Evolutionary conservation across 2,888 invertebrate genomes (phyloP).

Genomic region (Scotopteryx bipunctaria): DNA sequence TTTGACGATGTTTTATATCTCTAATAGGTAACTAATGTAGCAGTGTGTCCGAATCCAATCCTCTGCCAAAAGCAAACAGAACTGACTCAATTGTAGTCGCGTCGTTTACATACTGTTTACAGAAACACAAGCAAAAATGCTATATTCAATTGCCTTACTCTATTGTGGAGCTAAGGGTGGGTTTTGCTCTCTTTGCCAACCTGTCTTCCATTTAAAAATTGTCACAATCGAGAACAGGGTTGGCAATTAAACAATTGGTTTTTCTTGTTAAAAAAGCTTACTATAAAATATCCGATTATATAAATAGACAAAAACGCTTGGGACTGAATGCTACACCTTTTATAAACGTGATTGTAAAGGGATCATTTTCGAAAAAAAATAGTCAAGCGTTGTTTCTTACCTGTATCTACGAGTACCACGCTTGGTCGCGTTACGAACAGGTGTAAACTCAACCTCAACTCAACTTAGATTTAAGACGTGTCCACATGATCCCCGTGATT

Average conservation of each 20-base stretch:
- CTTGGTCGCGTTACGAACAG: too few species aligned
- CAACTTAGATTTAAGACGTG: too few species aligned
- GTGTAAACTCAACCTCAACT: too few species aligned
- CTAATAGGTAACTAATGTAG: background rate
- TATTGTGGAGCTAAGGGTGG: conserved; percentile 31
- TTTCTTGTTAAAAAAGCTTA: too few species aligned
- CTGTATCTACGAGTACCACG: too few species aligned
- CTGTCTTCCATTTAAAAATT: conserved; percentile 32
- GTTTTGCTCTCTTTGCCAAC: conserved; percentile 33
- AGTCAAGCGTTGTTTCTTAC: too few species aligned
- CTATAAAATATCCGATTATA: too few species aligned
- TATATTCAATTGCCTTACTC: conserved; percentile 50
- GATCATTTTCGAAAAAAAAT: too few species aligned
- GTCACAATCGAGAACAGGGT: conserved; percentile 6
- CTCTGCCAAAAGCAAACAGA: conserved; percentile 68
- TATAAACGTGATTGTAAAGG: too few species aligned
- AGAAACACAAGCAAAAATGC: conserved; percentile 65
- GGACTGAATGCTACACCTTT: too few species aligned
- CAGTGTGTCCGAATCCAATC: conserved; percentile 49
- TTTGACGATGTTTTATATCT: background rate
- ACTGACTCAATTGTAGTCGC: conserved; percentile 62
- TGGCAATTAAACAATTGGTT: conserved; percentile 1
- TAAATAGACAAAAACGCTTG: too few species aligned
- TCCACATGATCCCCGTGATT: too few species aligned
- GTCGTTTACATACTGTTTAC: conserved; percentile 79